Base-by-base conservation (phyloP, 2,888 invertebrate genomes). In the Orchestes rusci region DNA sequence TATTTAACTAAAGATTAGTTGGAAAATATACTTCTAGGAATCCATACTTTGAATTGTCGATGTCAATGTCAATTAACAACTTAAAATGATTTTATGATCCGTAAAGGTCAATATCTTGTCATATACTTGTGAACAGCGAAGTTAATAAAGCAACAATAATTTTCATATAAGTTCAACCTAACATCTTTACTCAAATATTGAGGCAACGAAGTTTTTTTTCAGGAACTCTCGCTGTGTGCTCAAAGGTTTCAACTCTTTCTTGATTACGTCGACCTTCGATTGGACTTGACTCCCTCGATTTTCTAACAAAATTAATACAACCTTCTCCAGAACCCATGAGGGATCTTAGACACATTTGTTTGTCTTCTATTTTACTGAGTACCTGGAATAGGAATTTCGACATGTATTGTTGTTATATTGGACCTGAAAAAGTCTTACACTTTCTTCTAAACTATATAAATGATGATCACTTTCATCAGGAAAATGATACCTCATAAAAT, bases 401-500 rank as follows among this genome's bases (percentile, higher is more conserved):
- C n/a, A n/a, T n/a, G n/a, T n/a, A n/a, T n/a, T n/a, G n/a, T n/a
- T n/a, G n/a, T n/a, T n/a, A n/a, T n/a, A n/a, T n/a, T n/a, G n/a
- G n/a, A n/a, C n/a, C n/a, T n/a, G n/a, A n/a, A n/a, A n/a, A n/a
- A n/a, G n/a, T n/a, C 37, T 29, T 48, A 48, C 48, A 53, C 80
- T 68, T 39, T 74, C 70, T 63, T 93, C 92, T 54, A 93, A 67
- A 1, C 77, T 76, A 65, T 82, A 87, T 31, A 93, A 67, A 67
- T 93, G 91, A 17, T 78, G 75, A 62, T 92, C 91, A 32, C 79
- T 70, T 1, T 77, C 80, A 44, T 80, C 80, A 0, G 88, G 84
- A 16, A 84, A 78, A 63, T 86, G 79, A 23, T 80, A 77, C 53
- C 84, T 75, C 82, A 92, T 84, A 57, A 90, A 88, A 43, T 81